Evolutionary conservation across 2,113 vertebrate genomes (phyloP).

Genomic region (Python bivittatus): DNA sequence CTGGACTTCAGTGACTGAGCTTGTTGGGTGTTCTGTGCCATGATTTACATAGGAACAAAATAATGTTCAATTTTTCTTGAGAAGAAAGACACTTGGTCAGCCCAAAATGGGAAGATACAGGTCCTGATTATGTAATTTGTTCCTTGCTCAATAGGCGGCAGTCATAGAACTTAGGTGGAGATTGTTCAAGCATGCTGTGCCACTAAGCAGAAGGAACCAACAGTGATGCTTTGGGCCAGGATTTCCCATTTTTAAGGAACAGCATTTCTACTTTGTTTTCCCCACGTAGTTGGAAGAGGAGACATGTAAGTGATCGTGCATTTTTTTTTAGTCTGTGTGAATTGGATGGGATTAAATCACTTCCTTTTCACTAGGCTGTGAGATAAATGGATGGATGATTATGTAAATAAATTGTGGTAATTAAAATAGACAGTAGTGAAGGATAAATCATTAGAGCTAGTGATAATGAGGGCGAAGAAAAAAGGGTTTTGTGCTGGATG

Average conservation of each 20-base stretch:
- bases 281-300: neutral
- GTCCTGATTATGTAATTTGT: neutral
- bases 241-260: neutral
- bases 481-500: neutral
- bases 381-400: neutral
- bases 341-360: neutral
- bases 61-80: neutral
- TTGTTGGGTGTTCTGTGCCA: neutral
- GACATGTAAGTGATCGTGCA: neutral
- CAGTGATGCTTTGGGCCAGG: neutral
- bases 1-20: neutral
- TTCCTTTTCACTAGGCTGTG: neutral
- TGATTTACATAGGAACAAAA: neutral
- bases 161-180: neutral
- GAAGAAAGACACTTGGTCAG: neutral
- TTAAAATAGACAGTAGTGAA: neutral
- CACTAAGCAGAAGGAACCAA: neutral
- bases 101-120: neutral
- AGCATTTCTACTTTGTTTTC: neutral
- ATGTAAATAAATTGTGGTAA: neutral
- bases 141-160: neutral
- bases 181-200: neutral
- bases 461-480: neutral
- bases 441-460: neutral
- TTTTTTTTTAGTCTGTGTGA: neutral